Conservation (phyloP, 2,113 vertebrate genomes). For the Eudyptes chrysolophus region DNA sequence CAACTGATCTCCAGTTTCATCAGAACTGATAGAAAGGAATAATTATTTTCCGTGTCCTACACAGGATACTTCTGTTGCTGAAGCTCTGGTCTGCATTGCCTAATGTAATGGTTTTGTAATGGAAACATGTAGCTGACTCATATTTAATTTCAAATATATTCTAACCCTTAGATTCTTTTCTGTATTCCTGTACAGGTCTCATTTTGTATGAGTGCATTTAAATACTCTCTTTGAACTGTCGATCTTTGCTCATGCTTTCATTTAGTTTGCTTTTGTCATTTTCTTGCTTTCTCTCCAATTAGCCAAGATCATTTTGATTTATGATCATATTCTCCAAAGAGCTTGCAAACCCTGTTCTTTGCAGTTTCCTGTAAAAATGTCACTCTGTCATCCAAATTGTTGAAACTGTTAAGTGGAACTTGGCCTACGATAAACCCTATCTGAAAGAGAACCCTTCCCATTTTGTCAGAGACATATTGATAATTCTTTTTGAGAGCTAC, state of each 20-base stretch:
- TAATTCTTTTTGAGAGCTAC: background rate
- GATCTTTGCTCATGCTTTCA: background rate
- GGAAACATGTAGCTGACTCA: background rate
- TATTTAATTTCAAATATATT: conserved; percentile 14
- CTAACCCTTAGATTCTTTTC: background rate
- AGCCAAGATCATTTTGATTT: conserved; percentile 26
- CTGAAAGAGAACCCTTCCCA: background rate
- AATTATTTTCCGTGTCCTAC: background rate
- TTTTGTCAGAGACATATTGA: background rate
- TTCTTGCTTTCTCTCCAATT: conserved; percentile 30
- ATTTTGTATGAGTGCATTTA: conserved; percentile 3
- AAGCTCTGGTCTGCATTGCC: background rate
- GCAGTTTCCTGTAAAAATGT: background rate
- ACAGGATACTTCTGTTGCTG: background rate
- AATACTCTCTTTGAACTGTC: conserved; percentile 13
- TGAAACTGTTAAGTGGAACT: background rate
- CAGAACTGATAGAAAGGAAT: background rate
- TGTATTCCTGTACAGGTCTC: background rate
- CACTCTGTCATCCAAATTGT: background rate
- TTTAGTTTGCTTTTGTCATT: conserved; percentile 18
- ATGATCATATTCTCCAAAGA: background rate
- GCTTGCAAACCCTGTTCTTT: background rate
- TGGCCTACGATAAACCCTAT: background rate
- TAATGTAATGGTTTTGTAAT: background rate
- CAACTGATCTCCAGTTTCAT: background rate